Evolutionary conservation across 2,113 vertebrate species (phyloP), one percentile per base, ranked within the genome.

Genomic region (Bombycilla garrulus): DNA sequence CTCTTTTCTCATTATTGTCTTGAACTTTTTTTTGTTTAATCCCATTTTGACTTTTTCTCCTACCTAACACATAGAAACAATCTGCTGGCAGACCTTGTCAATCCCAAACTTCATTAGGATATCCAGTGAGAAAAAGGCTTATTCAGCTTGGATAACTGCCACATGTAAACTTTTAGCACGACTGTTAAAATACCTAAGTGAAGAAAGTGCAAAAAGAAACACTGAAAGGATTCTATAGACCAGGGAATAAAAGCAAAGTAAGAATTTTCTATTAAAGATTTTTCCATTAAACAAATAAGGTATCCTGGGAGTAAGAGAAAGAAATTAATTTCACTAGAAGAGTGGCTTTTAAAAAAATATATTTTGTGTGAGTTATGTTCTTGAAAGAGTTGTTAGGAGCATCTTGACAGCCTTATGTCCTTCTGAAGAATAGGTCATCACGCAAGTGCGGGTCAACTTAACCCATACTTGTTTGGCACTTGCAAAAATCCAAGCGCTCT

Each of bases 281-380:
- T n/a, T n/a, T n/a, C n/a, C n/a, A n/a, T n/a, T 25, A 18, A 45
- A 7, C 23, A 84, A 81, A 66, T 50, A 69, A 57, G 26, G 6
- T 26, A 66, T 17, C 12, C 9, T 54, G 33, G 5, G 10, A 90
- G 2, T 38, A 85, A 61, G 21, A 51, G 11, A 44, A 78, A 92
- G 14, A 81, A 87, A 48, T 7, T 2, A 0, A 61, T 48, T 61
- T 74, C 22, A 56, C 5, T 25, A 35, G 25, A 64, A 58, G 19
- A 15, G 1, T 28, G 5, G 1, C 33, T 71, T 25, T 9, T 0
- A 1, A 12, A 16, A 80, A 54, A 35, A 0, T 58, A 40, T 69
- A 58, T 33, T 61, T 77, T 14, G 15, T 44, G 9, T 28, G 29
- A 81, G 24, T 51, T 21, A 28, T 8, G 11, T 29, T 54, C 20